Percentiles rank a stretch among this genome's conserved stretches.
Conservation (phyloP, 2,797 vertebrate genomes). For the Eulemur albifrons region DNA sequence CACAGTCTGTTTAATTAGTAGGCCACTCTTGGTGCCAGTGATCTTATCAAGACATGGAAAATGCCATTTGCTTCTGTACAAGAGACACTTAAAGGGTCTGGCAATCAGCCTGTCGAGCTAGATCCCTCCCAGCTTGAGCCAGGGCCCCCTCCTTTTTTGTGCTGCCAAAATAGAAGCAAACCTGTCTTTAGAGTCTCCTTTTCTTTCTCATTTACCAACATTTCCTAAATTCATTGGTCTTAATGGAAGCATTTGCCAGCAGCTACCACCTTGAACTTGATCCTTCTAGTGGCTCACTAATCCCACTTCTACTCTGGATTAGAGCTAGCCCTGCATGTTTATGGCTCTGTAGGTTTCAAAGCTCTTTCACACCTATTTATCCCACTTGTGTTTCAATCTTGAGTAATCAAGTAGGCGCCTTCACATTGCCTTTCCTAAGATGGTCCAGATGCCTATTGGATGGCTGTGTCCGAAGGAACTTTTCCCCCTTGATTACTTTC, state of each 20-base stretch:
- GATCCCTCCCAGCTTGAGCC: background rate
- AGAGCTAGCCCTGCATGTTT: conserved; percentile 49
- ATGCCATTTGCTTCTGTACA: background rate
- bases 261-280: background rate
- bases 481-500: background rate
- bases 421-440: background rate
- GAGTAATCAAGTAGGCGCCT: background rate
- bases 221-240: background rate
- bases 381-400: background rate
- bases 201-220: background rate
- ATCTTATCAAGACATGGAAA: background rate
- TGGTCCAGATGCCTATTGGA: background rate
- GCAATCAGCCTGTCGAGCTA: background rate
- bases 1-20: background rate
- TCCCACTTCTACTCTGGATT: conserved; percentile 17
- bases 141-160: background rate
- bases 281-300: conserved; percentile 27
- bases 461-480: background rate
- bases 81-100: background rate
- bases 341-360: background rate
- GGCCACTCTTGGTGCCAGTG: background rate
- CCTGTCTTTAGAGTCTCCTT: background rate
- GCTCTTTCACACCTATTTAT: background rate
- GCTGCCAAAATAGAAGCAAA: background rate
- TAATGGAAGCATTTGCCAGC: background rate